These are phyloP conservation scores for Amphipoea lucens DNA, from an alignment of 2,888 invertebrate genomes.

Conservation along the genomic window DNA sequence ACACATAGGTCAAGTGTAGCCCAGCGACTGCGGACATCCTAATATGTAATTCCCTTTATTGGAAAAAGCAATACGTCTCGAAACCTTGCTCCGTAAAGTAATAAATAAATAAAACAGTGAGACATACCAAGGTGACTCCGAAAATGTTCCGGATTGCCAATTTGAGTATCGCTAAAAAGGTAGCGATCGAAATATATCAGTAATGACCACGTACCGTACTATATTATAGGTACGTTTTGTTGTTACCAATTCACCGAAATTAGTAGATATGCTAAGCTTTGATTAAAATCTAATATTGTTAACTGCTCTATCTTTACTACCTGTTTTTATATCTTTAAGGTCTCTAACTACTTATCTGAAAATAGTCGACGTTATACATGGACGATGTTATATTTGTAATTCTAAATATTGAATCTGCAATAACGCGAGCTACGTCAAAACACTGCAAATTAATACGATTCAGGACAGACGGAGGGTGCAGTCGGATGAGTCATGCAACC, in stretches of 20 bases:
- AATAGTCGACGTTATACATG: background rate
- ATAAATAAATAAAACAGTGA: slow-evolving; percentile 54
- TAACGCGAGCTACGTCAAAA: slow-evolving; percentile 19
- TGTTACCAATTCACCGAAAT: slow-evolving; percentile 32
- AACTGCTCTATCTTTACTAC: slow-evolving; percentile 33
- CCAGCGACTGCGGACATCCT: slow-evolving; percentile 14
- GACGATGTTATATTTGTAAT: background rate
- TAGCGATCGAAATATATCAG: slow-evolving; percentile 35
- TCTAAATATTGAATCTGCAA: slow-evolving; percentile 24
- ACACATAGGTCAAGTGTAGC: slow-evolving; percentile 2
- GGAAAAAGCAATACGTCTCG: slow-evolving; percentile 43
- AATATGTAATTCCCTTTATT: slow-evolving; percentile 41
- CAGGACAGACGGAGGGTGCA: slow-evolving; percentile 60
- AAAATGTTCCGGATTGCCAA: slow-evolving; percentile 58
- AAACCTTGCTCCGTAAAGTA: slow-evolving; percentile 49
- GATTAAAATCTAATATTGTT: slow-evolving; percentile 40
- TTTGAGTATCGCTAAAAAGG: slow-evolving; percentile 53
- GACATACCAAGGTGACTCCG: slow-evolving; percentile 55
- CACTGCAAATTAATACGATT: slow-evolving; percentile 46
- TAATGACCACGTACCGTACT: slow-evolving; percentile 24
- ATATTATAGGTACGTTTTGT: slow-evolving; percentile 10
- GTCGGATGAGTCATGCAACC: slow-evolving; percentile 62
- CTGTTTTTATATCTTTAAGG: slow-evolving; percentile 23
- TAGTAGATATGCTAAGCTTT: slow-evolving; percentile 34
- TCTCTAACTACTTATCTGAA: background rate